phyloP scores from a whole-genome alignment of 2,797 vertebrate genomes.

The Sternarchorhynchus goeldii region DNA sequence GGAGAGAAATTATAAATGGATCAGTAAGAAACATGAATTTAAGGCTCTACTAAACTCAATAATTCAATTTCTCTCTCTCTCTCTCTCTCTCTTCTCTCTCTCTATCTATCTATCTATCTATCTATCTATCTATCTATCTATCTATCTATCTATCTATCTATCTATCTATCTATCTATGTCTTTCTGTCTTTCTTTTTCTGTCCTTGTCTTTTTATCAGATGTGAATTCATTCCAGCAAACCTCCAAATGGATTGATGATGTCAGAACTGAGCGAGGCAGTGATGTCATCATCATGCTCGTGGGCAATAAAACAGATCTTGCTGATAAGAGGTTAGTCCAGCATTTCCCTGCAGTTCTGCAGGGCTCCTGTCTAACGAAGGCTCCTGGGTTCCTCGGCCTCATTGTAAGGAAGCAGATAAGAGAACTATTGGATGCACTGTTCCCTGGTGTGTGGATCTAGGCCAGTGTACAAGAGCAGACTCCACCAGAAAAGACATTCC shows the following conservation, averaged over 20 bases:
- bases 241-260: conserved; percentile 92
- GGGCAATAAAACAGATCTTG: conserved; percentile 91
- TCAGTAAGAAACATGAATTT: too few relatives aligned
- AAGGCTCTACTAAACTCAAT: too few relatives aligned
- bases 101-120: not conserved
- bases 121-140: conserved; percentile 3
- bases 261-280: conserved; percentile 90
- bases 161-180: not conserved
- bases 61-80: not conserved
- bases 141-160: conserved; percentile 11
- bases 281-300: conserved; percentile 95
- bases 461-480: not conserved
- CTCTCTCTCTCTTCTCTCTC: not conserved
- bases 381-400: not conserved
- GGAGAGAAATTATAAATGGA: too few relatives aligned
- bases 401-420: not conserved
- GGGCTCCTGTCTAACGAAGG: conserved; percentile 1
- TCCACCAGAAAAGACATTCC: not conserved
- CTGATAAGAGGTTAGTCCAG: conserved; percentile 82
- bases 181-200: not conserved
- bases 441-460: conserved; percentile 14
- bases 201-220: conserved; percentile 67
- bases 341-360: not conserved
- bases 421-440: not conserved
- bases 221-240: conserved; percentile 93